A percentile compares a stretch with the other conserved stretches of the same genome.
Evolutionary conservation across 2,113 vertebrate species (phyloP).

Genomic region (Benitochromis conjunctus): DNA sequence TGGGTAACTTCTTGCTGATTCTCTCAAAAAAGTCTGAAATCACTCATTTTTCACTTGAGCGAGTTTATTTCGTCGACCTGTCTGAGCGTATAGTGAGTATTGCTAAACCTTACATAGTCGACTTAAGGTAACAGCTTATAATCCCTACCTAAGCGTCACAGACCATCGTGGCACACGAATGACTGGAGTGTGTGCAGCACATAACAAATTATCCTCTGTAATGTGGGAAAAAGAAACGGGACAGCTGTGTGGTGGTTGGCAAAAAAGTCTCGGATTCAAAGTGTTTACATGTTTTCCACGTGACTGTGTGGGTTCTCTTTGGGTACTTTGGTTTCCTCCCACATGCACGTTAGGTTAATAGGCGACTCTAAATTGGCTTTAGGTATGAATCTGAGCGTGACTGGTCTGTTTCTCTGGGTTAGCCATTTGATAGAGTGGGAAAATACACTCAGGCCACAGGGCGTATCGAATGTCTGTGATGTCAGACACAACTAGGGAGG

Average conservation of each 20-base stretch:
- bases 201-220: accelerated
- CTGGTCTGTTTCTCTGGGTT: not conserved
- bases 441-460: not conserved
- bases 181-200: not conserved
- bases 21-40: not conserved
- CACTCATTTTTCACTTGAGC: not conserved
- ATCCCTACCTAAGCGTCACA: not conserved
- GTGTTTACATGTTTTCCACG: not conserved
- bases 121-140: not conserved
- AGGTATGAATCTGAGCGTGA: not conserved
- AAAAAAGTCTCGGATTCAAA: not conserved
- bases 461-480: not conserved
- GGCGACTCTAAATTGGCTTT: not conserved
- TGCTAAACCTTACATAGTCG: not conserved
- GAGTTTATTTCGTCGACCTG: not conserved
- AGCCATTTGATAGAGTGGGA: not conserved
- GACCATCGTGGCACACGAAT: not conserved
- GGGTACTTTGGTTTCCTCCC: not conserved
- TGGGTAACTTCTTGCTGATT: not conserved
- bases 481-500: not conserved
- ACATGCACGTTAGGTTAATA: not conserved
- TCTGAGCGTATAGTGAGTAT: not conserved
- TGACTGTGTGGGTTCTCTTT: not conserved
- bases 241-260: not conserved
- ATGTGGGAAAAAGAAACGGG: not conserved